A percentile compares a stretch with the other conserved stretches of the same genome.
These are phyloP conservation scores for Dendroctonus ponderosae DNA, from an alignment of 1,140 invertebrate genomes.

Conservation along the genomic window DNA sequence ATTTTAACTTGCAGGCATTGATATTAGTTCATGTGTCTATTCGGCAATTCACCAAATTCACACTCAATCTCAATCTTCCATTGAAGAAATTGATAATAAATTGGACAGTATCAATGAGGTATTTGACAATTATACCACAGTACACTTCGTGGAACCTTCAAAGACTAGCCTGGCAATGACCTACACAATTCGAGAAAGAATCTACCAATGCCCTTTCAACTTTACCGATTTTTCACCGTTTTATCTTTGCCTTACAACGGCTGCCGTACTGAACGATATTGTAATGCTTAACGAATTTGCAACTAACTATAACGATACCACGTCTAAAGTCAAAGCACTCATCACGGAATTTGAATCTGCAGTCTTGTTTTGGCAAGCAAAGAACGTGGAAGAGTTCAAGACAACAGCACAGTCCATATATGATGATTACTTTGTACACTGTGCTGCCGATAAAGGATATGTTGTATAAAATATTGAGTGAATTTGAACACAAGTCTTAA, in stretches of 20 bases:
- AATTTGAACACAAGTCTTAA: too few species aligned
- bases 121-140: constrained; percentile 5
- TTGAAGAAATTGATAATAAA: neutral
- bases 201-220: constrained; percentile 16
- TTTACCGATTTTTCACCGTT: constrained; percentile 14
- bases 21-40: constrained; percentile 10
- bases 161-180: neutral
- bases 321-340: neutral
- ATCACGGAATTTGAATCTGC: neutral
- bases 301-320: constrained; percentile 6
- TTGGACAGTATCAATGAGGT: neutral
- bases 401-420: neutral
- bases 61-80: constrained; percentile 1
- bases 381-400: constrained; percentile 6
- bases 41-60: neutral
- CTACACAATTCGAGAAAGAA: constrained; percentile 17
- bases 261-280: constrained; percentile 5
- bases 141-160: constrained; percentile 8
- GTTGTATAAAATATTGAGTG: neutral
- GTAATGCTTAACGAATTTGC: constrained; percentile 11
- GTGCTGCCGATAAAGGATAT: constrained; percentile 1
- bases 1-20: constrained; percentile 9
- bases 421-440: constrained; percentile 4
- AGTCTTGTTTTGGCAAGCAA: neutral
- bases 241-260: constrained; percentile 1